Evolutionary conservation across 2,113 vertebrate species (phyloP), one percentile per base, ranked within the genome.

Genomic region (Tichodroma muraria): DNA sequence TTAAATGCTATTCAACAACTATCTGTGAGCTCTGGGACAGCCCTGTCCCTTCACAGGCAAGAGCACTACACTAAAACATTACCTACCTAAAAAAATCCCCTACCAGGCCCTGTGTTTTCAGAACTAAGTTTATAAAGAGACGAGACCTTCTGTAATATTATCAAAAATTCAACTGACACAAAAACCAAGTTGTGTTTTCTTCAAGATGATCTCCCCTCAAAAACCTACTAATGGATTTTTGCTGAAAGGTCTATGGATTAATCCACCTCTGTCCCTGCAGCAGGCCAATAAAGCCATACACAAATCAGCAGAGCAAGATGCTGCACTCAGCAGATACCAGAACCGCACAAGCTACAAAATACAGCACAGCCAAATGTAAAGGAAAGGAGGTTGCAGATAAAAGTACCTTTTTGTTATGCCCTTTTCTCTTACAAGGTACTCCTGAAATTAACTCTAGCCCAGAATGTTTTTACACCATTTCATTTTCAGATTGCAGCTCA

Each of bases 271-370:
- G 61, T 69, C 73, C 89, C 87, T 57, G 65, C 79, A 87, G 28
- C 45, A 61, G 66, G 80, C 60, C 64, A 89, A 81, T 79, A 75
- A 93, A 96, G 69, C 68, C 88, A 85, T 45, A 35, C 35, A 77
- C 54, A 88, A 72, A 61, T 38, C 82, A 93, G 91, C 65, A 84
- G 73, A 89, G 69, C 65, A 91, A 87, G 93, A 91, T 84, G 73
- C 93, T 87, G 85, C 61, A 54, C 89, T 93, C 27, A 40, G 73
- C 91, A 94, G 87, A 75, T 68, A 85, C 27, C 78, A 91, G 73
- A 95, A 75, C 24, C 9, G 13, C 80, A 84, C 73, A 35, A 9
- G 13, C 87, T 79, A 79, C 44, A 81, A 71, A 93, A 79, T 18
- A 70, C 42, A 87, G 64, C 73, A 56, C 27, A 75, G 70, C 10